Base-by-base conservation (phyloP, 2,113 vertebrate species). In the Ceyx melanurus region DNA sequence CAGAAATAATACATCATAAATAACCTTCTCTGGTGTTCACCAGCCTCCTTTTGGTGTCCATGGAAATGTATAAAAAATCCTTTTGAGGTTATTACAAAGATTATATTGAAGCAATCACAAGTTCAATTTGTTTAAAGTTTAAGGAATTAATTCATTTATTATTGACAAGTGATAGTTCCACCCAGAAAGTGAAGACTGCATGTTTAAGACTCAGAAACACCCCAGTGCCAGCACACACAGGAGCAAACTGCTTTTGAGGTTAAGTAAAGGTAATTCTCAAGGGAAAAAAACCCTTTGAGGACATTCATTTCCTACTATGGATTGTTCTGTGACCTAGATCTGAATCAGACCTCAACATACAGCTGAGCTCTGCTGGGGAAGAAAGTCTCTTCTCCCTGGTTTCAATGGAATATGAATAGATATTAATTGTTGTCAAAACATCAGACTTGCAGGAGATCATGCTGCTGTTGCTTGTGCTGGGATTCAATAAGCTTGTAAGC, bases 401-500 rank as follows among this genome's bases (percentile, higher is more conserved):
- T 90, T 87, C 56, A 46, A 29, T 15, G 43, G 60, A 81, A 68
- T 50, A 48, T 20, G 29, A 79, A 82, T 45, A 86, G 54, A 85
- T 65, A 92, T 73, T 84, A 90, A 89, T 82, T 94, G 70, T 86
- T 93, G 89, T 82, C 84, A 92, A 86, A 89, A 86, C 62, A 91
- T 82, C 75, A 79, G 67, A 93, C 54, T 89, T 76, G 22, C 56
- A 85, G 66, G 56, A 90, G 89, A 93, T 85, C 15, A 62, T 75
- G 89, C 93, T 92, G 43, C 58, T 71, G 15, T 71, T 87, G 62
- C 82, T 93, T 85, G 45, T 31, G 37, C 51, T 66, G 11, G 60
- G 72, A 94, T 90, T 92, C 82, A 82, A 76, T 80, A 85, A 85
- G 92, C 93, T 84, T 78, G 88, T 81, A 94, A 93, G 88, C 80